Evolutionary conservation across 2,888 invertebrate species (phyloP), one percentile per base, ranked within the genome.

Genomic region (Pandemis heparana): DNA sequence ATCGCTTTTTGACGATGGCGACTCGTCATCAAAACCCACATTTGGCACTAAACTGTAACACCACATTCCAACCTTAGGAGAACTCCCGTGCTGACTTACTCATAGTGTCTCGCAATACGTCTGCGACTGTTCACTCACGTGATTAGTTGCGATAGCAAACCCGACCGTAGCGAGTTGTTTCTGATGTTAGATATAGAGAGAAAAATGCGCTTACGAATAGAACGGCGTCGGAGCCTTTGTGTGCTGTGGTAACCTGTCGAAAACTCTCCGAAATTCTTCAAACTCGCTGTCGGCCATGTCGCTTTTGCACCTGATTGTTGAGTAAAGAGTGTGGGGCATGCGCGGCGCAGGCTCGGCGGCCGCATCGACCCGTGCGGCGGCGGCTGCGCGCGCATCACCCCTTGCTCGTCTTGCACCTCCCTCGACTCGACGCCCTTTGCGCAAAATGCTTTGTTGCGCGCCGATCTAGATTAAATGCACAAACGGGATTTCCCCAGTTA

Each of bases 221-320:
- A 97, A 97, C 74, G 97, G 97, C 81, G 97, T 96, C 70, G 98
- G 96, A 67, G 96, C 96, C 88, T 96, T 97, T 79, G 96, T 96
- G 84, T 97, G 96, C 87, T 97, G 97, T 75, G 97, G 97, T 89
- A 97, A 94, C 92, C 96, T 96, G 85, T 98, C 97, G 91, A 97
- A 98, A 89, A 96, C 96, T 85, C 97, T 96, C 85, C 97, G 97
- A 95, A 98, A 98, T 95, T 98, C 97, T 94, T 98, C 98, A 94
- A 97, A 98, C 94, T 98, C 98, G 90, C 96, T 97, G 95, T 98
- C 98, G 85, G 98, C 98, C 98, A 98, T 98, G 94, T 95, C 95
- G 95, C 87, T 92, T 87, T 87, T 86, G 85, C 92, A 90, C 86
- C 97, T 97, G 97, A 97, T 97, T 94, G 97, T 96, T 81, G 80